Conservation (phyloP, 2,797 vertebrate genomes). For the Cheirogaleus major region DNA sequence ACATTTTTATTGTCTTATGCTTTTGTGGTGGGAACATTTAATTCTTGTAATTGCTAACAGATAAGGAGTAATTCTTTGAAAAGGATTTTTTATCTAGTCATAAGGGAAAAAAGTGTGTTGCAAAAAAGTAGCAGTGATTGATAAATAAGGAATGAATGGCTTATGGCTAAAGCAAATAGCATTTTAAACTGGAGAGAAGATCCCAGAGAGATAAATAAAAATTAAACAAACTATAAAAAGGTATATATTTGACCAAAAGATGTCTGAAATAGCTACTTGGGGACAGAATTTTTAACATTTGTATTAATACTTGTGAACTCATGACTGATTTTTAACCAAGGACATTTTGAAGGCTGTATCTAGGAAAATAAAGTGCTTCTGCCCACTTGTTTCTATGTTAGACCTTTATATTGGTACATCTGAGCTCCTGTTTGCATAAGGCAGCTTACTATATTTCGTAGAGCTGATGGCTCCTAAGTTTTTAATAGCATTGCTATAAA, state of each 20-base stretch:
- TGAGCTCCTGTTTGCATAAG: background rate
- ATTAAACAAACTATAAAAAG: background rate
- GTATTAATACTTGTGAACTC: background rate
- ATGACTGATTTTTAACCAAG: background rate
- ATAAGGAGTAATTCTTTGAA: background rate
- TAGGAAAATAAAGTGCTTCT: background rate
- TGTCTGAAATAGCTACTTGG: background rate
- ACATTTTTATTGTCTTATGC: background rate
- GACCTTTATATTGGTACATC: background rate
- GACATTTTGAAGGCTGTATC: background rate
- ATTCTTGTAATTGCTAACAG: background rate
- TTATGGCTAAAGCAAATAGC: background rate
- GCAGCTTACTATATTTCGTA: background rate
- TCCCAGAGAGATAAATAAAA: background rate
- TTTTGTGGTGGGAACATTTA: background rate
- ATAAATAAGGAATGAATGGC: background rate
- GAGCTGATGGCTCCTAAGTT: background rate
- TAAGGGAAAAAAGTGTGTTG: background rate
- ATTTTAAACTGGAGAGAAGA: constrained; percentile 1
- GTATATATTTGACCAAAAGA: background rate
- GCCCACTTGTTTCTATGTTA: background rate
- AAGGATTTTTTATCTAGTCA: background rate
- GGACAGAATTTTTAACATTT: background rate
- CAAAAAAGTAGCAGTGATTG: background rate
- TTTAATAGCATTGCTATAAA: background rate